Evolutionary conservation across 1,140 invertebrate genomes (phyloP).

Genomic region (Drosophila pandora): DNA sequence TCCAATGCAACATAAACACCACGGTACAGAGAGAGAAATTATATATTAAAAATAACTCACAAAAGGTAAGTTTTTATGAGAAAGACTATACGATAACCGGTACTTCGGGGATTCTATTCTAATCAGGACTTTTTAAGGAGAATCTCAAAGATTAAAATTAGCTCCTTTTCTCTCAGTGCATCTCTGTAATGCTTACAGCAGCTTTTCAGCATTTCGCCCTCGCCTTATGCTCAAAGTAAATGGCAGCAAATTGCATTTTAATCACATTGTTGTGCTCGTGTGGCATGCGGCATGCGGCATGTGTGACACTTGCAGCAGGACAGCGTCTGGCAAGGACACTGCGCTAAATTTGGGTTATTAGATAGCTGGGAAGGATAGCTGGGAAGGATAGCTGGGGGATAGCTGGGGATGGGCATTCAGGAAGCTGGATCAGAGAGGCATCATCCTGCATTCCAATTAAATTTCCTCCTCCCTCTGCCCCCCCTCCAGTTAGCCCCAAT

Average conservation of each 20-base stretch:
- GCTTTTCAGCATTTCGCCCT: slow-evolving; percentile 48
- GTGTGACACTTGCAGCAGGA: slow-evolving; percentile 13
- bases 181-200: not conserved
- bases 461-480: not conserved
- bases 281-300: slow-evolving; percentile 28
- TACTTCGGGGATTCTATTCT: no score
- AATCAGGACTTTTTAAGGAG: no score
- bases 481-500: slow-evolving; percentile 17
- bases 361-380: not conserved
- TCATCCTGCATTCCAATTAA: slow-evolving; percentile 4
- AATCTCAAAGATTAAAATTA: no score
- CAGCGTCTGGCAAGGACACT: slow-evolving; percentile 21
- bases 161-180: not conserved
- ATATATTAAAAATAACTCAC: not conserved
- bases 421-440: not conserved
- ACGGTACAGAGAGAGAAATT: not conserved
- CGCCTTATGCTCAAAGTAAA: slow-evolving; percentile 57
- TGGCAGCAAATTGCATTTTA: slow-evolving; percentile 79
- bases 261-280: slow-evolving; percentile 71
- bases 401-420: not conserved
- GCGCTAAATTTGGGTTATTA: slow-evolving; percentile 3
- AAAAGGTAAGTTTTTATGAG: not conserved
- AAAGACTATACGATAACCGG: no score
- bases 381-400: not conserved
- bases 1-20: slow-evolving; percentile 20